Conservation (phyloP, 1,140 invertebrate species). For the Whitmania pigra region DNA sequence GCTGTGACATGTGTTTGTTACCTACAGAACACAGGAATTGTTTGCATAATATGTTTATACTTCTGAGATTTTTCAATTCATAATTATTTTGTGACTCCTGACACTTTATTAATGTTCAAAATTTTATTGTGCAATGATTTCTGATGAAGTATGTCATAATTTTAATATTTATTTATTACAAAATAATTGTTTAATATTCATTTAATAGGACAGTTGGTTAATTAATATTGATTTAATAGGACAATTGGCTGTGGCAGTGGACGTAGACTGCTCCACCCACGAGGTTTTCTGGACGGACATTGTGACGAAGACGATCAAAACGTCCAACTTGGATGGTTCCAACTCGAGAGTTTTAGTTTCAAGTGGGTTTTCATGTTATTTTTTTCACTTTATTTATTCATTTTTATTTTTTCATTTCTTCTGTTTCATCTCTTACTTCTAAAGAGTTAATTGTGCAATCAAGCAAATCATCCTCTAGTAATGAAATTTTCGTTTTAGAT, state of each 20-base stretch:
- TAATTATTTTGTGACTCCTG: too few species aligned
- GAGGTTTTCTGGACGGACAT: conserved; percentile 83
- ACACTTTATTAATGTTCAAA: too few species aligned
- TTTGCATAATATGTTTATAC: too few species aligned
- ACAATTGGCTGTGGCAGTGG: conserved; percentile 58
- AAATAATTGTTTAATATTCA: background rate
- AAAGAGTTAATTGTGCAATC: background rate
- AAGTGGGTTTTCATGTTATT: conserved; percentile 41
- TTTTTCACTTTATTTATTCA: too few species aligned
- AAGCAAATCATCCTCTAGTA: background rate
- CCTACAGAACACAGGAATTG: too few species aligned
- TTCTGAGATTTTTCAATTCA: too few species aligned
- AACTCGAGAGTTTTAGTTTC: conserved; percentile 52
- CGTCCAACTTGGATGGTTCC: conserved; percentile 61
- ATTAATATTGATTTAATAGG: conserved; percentile 27
- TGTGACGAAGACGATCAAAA: conserved; percentile 57
- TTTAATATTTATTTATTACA: too few species aligned
- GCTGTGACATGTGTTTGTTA: too few species aligned
- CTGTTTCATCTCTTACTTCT: background rate
- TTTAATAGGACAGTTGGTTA: conserved; percentile 47
- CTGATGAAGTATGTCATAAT: too few species aligned
- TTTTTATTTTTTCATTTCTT: too few species aligned
- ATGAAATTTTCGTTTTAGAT: conserved; percentile 42
- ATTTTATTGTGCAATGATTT: too few species aligned
- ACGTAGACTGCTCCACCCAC: conserved; percentile 71